Evolutionary conservation across 2,113 vertebrate species (phyloP), one percentile per base, ranked within the genome.

Genomic region (Sus scrofa): DNA sequence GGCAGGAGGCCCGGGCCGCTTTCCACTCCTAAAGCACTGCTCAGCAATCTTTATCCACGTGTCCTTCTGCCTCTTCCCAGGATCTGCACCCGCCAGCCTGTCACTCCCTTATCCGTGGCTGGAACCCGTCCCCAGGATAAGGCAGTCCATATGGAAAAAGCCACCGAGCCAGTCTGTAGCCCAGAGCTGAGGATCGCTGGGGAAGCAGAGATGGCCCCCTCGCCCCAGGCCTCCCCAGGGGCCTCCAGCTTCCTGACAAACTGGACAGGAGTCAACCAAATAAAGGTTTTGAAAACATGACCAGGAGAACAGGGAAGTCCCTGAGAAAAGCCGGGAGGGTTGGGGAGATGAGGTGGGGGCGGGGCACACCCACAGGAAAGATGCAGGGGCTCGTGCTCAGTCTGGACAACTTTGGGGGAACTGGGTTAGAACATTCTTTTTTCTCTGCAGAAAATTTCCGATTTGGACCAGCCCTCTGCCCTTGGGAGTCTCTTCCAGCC

Each of bases 121-220:
- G 37, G 24, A 52, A 16, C 2, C 2, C 1, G 26, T 56, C 71
- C 54, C 77, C 62, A 22, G 73, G n/a, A 86, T 74, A 58, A 92
- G 18, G 39, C 7, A 3, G 68, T 24, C 10, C 1, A 24, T 34
- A 1, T 0, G 0, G 30, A 34, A 34, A 44, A 68, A 58, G 11
- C 19, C 44, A 18, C 71, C 26, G 54, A 86, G 75, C 5, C 73
- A 24, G 3, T 37, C 86, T 1, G 5, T 34, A 73, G 34, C 20
- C 52, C 0, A 0, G 63, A 68, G 58, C 39, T 7, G 65, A 39
- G 50, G 18, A 22, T 11, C 2, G 39, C 1, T 0, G 9, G 8
- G 39, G 19, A 2, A 8, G n/a, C n/a, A 0, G 27, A 15, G 26
- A 4, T 5, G 22, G 2, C 5, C 67, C 27, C 75, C 14, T 6